Conservation (phyloP, 2,113 vertebrate genomes). For the Laticauda colubrina region DNA sequence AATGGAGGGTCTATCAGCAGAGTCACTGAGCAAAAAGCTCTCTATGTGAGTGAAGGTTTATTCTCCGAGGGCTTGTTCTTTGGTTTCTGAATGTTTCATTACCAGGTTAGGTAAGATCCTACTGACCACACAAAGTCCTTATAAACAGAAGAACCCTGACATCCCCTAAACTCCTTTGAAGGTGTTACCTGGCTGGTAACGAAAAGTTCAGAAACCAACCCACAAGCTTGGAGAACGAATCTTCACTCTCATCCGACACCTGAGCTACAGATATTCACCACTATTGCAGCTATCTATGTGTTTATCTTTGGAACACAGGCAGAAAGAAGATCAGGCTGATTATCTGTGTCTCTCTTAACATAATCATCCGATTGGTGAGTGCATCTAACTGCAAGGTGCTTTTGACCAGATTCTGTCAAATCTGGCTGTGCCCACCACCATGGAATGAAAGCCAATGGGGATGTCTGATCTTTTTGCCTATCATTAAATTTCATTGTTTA, state of each 20-base stretch:
- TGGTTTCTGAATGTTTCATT: no score
- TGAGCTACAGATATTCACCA: no score
- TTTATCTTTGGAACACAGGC: background rate
- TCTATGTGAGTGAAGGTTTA: background rate
- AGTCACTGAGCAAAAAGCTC: background rate
- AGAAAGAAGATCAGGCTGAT: background rate
- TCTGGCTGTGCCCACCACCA: background rate
- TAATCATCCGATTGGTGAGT: background rate
- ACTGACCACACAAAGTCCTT: no score
- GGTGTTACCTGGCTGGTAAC: no score
- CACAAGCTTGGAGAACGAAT: no score
- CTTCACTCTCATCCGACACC: no score
- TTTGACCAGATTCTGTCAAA: background rate
- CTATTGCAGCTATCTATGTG: background rate
- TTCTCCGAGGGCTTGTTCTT: no score
- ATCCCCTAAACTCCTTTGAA: no score
- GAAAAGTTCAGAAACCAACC: no score
- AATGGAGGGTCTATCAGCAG: background rate
- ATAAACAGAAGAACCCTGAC: no score
- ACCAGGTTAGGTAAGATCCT: no score
- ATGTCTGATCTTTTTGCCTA: background rate
- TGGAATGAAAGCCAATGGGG: background rate
- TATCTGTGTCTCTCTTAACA: background rate
- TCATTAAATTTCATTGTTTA: background rate
- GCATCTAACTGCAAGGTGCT: background rate